A percentile compares a stretch with the other conserved stretches of the same genome.
phyloP scores from a whole-genome alignment of 2,888 invertebrate species.

The Griposia aprilina region DNA sequence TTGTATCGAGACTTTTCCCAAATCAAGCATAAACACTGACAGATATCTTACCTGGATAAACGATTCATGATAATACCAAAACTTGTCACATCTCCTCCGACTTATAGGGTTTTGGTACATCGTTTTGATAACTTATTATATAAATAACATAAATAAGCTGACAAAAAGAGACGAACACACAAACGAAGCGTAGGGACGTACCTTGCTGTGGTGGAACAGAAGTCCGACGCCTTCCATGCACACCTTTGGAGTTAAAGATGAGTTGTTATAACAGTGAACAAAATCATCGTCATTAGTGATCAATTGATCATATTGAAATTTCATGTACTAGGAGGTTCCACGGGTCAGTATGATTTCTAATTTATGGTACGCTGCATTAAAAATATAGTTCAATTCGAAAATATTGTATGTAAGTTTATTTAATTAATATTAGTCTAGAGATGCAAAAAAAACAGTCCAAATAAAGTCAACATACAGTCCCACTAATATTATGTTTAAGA shows the following conservation, averaged over 20 bases:
- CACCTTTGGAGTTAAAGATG: constrained; percentile 88
- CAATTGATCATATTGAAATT: not conserved
- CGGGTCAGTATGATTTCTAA: not conserved
- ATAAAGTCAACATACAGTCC: not conserved
- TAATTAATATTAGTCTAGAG: not conserved
- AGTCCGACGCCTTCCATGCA: constrained; percentile 99
- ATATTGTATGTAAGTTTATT: not conserved
- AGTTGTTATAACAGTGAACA: constrained; percentile 25
- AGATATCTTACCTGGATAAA: constrained; percentile 84
- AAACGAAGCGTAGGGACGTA: constrained; percentile 87
- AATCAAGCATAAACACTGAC: constrained; percentile 86
- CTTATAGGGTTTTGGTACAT: constrained; percentile 81
- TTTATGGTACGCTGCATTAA: not conserved
- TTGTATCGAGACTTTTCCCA: constrained; percentile 79
- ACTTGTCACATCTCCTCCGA: constrained; percentile 59
- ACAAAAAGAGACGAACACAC: constrained; percentile 80
- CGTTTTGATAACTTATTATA: constrained; percentile 67
- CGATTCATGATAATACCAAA: constrained; percentile 78
- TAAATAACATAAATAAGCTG: constrained; percentile 84
- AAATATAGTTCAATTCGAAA: not conserved
- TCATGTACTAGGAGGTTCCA: not conserved
- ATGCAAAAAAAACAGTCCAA: not conserved
- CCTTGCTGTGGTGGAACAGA: constrained; percentile 99
- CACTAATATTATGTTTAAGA: not conserved
- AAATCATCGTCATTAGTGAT: not conserved